Base-by-base conservation (phyloP, 2,113 vertebrate species). In the Narcine bancroftii region DNA sequence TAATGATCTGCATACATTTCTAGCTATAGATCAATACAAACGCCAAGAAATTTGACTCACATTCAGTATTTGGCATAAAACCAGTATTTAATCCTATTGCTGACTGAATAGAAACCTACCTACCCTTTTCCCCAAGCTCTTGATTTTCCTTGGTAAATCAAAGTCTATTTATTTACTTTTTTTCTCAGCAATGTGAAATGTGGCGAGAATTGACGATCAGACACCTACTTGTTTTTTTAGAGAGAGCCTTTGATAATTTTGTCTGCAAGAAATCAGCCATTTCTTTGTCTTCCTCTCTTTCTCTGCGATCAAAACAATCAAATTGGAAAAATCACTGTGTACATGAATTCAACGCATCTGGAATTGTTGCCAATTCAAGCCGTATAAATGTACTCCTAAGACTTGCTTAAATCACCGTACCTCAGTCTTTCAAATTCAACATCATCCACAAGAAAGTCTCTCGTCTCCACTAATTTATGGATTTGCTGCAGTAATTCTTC, bases 371-470 rank as follows among this genome's bases (percentile, higher is more conserved):
- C 26, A 39, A 87, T 33, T 47, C 63, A 50, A 47, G 21, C 45
- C 83, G 15, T 42, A 87, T 36, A n/a, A 50, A 21, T 15, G 19
- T 11, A 63, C 26, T 21, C 26, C 7, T 1, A 24, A 72, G 39
- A n/a, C 94, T 6, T 6, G 65, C 33, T 42, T 56, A 39, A 56
- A 13, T 0, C 92, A 15, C 60, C 53, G 95, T 92, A 97, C 97
- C 97, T 96, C 94, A 98, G 96, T 91, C 97, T 95, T 94, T 98
- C 97, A 77, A 98, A 97, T 93, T 98, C 97, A 93, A 97, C 96
- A 3, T 98, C 97, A 0, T 98, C 97, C 95, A 98, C 97, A 66
- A 98, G 94, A 94, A 97, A 98, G 94, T 98, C 97, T 93, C 97
- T 95, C 0, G 97, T 97, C 94, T 98, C 97, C 92, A 98, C 97